Evolutionary conservation across 1,140 invertebrate species (phyloP).

Genomic region (Sarcophaga bullata): DNA sequence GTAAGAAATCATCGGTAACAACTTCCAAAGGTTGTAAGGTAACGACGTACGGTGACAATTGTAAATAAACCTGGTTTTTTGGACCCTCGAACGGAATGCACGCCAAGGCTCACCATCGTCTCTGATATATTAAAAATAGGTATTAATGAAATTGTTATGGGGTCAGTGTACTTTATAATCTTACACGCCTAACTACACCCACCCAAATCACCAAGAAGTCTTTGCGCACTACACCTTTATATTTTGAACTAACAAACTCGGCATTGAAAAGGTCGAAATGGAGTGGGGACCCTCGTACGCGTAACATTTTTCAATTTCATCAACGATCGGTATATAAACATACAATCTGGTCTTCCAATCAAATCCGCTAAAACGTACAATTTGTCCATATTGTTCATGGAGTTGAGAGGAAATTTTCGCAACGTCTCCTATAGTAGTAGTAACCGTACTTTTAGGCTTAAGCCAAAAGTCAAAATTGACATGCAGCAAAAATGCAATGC

Average conservation of each 20-base stretch:
- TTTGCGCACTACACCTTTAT: conserved; percentile 81
- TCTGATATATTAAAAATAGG: conserved; percentile 39
- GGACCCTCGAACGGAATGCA: conserved; percentile 81
- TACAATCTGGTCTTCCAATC: conserved; percentile 80
- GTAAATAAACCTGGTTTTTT: conserved; percentile 83
- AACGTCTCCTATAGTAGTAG: conserved; percentile 82
- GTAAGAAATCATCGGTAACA: conserved; percentile 80
- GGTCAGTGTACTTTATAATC: conserved; percentile 54
- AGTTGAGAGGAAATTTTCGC: conserved; percentile 78
- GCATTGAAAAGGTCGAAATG: conserved; percentile 86
- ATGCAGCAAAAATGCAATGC: too few species aligned
- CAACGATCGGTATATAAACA: conserved; percentile 85
- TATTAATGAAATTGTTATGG: background rate
- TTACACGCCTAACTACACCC: conserved; percentile 90
- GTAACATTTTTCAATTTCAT: conserved; percentile 83
- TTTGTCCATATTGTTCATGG: conserved; percentile 79
- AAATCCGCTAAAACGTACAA: conserved; percentile 78
- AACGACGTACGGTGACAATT: conserved; percentile 81
- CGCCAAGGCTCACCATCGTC: conserved; percentile 80
- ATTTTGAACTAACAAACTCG: conserved; percentile 84
- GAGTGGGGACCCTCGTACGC: conserved; percentile 82
- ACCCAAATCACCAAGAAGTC: conserved; percentile 80
- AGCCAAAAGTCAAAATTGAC: too few species aligned
- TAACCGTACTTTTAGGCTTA: too few species aligned
- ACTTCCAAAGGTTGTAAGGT: conserved; percentile 80